Conservation (phyloP, 2,113 vertebrate genomes). For the Syngnathus scovelli region DNA sequence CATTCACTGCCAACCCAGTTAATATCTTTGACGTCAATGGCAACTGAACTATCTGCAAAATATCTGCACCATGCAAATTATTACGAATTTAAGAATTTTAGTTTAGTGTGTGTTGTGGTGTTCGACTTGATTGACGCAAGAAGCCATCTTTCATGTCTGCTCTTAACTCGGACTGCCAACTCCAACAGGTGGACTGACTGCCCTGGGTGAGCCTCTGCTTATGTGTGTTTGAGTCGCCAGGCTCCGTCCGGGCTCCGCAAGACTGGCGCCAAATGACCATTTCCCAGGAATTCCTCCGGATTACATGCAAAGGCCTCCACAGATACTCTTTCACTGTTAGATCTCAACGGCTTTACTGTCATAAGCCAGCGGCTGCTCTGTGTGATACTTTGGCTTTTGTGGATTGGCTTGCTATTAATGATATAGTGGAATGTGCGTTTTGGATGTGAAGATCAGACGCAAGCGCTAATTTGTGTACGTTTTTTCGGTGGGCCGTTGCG, state of each 20-base stretch:
- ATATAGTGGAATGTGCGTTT: background rate
- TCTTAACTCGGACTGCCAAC: conserved; percentile 50
- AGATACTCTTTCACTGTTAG: conserved; percentile 2
- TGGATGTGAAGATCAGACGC: background rate
- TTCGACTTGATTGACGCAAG: background rate
- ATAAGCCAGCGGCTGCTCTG: background rate
- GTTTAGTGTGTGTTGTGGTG: no score
- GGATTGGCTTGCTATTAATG: background rate
- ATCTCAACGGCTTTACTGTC: background rate
- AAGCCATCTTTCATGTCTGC: conserved; percentile 33
- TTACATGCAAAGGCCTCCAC: conserved; percentile 16
- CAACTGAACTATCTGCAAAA: no score
- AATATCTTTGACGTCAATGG: no score
- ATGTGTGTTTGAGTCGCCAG: conserved; percentile 20
- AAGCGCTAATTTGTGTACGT: no score
- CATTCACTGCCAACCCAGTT: no score
- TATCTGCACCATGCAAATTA: no score
- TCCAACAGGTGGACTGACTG: conserved; percentile 49
- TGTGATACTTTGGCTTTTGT: background rate
- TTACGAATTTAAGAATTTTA: no score
- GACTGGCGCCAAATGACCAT: conserved; percentile 30
- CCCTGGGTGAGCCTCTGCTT: conserved; percentile 22
- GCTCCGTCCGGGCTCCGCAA: conserved; percentile 23
- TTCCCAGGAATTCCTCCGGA: conserved; percentile 35
- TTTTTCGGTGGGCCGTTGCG: no score